Evolutionary conservation across 2,888 invertebrate genomes (phyloP).

Genomic region (Caenorhabditis afra): DNA sequence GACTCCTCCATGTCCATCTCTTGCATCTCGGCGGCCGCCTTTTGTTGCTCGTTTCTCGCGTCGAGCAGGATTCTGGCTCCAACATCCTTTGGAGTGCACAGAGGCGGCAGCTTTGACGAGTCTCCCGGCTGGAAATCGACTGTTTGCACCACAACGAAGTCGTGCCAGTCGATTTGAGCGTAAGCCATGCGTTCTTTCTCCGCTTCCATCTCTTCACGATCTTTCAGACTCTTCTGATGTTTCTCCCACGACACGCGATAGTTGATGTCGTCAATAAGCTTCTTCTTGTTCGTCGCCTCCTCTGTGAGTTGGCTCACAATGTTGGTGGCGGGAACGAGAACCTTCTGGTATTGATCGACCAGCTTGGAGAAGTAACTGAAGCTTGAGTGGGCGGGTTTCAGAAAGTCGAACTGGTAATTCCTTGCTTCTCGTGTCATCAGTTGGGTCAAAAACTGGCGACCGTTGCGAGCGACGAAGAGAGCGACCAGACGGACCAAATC

Average conservation of each 20-base stretch:
- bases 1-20: conserved; percentile 80
- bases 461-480: conserved; percentile 98
- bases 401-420: conserved; percentile 98
- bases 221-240: conserved; percentile 92
- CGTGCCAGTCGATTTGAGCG: conserved; percentile 99
- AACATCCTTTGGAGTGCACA: conserved; percentile 83
- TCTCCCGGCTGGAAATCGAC: conserved; percentile 98
- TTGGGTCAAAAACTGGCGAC: conserved; percentile 96
- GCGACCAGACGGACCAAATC: conserved; percentile 98
- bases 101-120: conserved; percentile 84
- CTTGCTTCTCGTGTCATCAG: conserved; percentile 95
- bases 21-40: conserved; percentile 72
- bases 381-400: conserved; percentile 96
- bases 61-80: conserved; percentile 83
- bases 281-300: conserved; percentile 72
- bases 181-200: conserved; percentile 91
- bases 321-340: conserved; percentile 92
- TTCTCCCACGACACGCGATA: conserved; percentile 97
- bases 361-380: conserved; percentile 98
- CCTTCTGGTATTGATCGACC: conserved; percentile 97
- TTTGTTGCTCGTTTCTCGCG: conserved; percentile 80
- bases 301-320: conserved; percentile 70
- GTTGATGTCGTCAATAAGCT: conserved; percentile 75
- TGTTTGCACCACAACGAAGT: conserved; percentile 99
- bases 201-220: conserved; percentile 94